These are phyloP conservation scores for Rhinoderma darwinii DNA, from an alignment of 2,113 vertebrate species.

Conservation along the genomic window DNA sequence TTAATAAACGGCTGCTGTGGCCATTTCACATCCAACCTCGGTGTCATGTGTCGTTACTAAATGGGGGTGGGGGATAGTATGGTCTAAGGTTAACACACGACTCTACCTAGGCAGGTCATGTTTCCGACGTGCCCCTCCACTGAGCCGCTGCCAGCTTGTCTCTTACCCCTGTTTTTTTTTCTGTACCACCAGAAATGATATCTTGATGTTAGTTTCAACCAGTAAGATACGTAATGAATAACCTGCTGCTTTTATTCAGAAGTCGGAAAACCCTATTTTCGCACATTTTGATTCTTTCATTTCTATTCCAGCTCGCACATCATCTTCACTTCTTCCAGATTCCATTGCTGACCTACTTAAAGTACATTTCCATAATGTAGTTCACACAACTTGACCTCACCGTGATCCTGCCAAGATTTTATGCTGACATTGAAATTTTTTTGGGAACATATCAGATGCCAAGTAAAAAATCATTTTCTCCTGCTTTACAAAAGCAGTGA, in stretches of 20 bases:
- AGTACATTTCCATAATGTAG: slow-evolving; percentile 3
- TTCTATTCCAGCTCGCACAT: background rate
- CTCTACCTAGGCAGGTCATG: too few relatives aligned
- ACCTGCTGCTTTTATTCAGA: background rate
- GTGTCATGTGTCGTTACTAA: too few relatives aligned
- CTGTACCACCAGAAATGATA: background rate
- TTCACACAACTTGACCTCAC: slow-evolving; percentile 17
- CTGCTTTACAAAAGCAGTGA: slow-evolving; percentile 5
- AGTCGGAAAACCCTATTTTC: background rate
- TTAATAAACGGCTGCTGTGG: too few relatives aligned
- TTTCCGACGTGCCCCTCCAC: too few relatives aligned
- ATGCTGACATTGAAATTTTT: slow-evolving; percentile 33
- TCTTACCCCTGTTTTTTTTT: too few relatives aligned
- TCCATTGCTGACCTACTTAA: slow-evolving; percentile 29
- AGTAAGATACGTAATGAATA: background rate
- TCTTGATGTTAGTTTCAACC: background rate
- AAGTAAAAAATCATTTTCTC: slow-evolving; percentile 26
- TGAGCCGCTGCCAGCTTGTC: too few relatives aligned
- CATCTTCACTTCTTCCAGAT: background rate
- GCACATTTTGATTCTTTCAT: background rate
- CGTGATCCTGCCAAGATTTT: slow-evolving; percentile 9
- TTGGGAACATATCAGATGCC: slow-evolving; percentile 3
- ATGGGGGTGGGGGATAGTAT: too few relatives aligned
- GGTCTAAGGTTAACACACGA: too few relatives aligned
- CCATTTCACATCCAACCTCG: too few relatives aligned